Percentiles rank a stretch among this genome's conserved stretches.
Conservation (phyloP, 2,888 invertebrate species). For the Thymelicus sylvestris region DNA sequence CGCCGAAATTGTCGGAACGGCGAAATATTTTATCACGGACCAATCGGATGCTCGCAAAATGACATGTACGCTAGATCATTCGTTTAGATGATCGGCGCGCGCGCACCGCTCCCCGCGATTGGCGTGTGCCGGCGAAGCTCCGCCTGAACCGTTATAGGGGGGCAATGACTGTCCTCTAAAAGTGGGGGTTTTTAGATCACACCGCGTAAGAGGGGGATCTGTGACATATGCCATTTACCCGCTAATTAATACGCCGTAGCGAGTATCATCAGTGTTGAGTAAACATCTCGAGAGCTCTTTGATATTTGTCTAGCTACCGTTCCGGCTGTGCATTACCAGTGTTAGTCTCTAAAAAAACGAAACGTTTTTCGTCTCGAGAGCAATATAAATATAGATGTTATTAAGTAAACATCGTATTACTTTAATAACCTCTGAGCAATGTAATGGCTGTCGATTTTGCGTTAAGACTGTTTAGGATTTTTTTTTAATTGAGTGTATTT, state of each 20-base stretch:
- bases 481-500: too few relatives aligned
- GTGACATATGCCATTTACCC: conserved; percentile 73
- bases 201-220: conserved; percentile 58
- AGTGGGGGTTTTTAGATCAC: conserved; percentile 78
- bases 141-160: conserved; percentile 83
- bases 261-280: conserved; percentile 28
- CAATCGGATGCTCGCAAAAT: conserved; percentile 79
- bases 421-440: conserved; percentile 13
- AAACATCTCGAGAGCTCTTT: conserved; percentile 30
- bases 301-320: conserved; percentile 35
- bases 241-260: conserved; percentile 65
- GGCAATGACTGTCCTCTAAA: conserved; percentile 77
- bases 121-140: conserved; percentile 74
- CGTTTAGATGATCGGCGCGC: conserved; percentile 75
- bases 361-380: conserved; percentile 20
- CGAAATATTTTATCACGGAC: conserved; percentile 64
- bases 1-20: conserved; percentile 64
- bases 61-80: conserved; percentile 82
- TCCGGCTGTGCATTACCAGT: conserved; percentile 2
- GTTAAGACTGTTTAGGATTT: neutral
- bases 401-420: conserved; percentile 1
- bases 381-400: conserved; percentile 22
- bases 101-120: conserved; percentile 73
- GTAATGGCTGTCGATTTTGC: neutral
- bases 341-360: conserved; percentile 13